Evolutionary conservation across 2,797 vertebrate species (phyloP), one percentile per base, ranked within the genome.

Genomic region (Brotula barbata): DNA sequence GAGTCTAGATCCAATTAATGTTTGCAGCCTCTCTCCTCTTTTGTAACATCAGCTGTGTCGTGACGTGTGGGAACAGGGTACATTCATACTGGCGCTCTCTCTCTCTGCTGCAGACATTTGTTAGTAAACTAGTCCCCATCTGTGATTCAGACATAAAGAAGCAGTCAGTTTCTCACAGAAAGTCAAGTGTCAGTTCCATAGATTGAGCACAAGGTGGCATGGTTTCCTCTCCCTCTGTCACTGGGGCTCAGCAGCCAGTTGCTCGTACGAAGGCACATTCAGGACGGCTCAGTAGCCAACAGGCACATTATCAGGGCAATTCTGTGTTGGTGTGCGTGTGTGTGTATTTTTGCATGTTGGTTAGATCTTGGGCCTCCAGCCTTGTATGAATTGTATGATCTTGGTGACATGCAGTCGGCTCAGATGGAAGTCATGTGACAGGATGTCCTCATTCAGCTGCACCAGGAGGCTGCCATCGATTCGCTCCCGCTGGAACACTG

Each of bases 371-470:
- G 96, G 96, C 78, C 97, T 90, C 97, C 97, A 99, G 72, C 97
- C 97, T 84, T 98, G 97, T 86, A 98, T 98, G 83, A 99, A 98
- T 89, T 98, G 96, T 87, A 95, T 94, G 91, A 98, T 96, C 91
- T 99, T 99, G 85, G 96, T 98, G 78, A 98, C 95, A 71, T 99
- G 96, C 47, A 98, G 94, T 77, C 96, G 96, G 84, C 95, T 97
- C 85, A 99, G 93, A 70, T 74, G 94, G 85, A 99, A 99, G 81
- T 99, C 97, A 3, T 99, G 96, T 0, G 93, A 94, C 78, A 99
- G 85, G 86, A 98, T 99, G 88, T 98, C 97, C 86, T 98, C 97
- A 0, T 94, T 96, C 74, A 99, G 92, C 90, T 98, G 96, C 61
- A 97, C 95, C 15, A 99, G 94, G 80, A 99, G 95, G 84, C 95